phyloP scores from a whole-genome alignment of 2,113 vertebrate species.

The Ameiurus melas region DNA sequence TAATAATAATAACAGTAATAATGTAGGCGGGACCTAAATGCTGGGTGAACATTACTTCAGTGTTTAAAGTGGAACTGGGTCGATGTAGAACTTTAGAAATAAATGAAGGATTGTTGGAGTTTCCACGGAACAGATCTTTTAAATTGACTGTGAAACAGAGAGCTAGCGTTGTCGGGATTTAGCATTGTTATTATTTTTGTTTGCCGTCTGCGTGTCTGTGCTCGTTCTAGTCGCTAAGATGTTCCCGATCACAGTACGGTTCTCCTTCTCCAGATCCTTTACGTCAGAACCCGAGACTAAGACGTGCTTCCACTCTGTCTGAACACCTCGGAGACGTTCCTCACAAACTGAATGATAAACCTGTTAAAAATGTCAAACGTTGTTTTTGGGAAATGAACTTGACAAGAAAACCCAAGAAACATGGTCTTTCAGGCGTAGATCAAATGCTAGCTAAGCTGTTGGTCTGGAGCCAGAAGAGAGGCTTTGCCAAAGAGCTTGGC shows the following conservation, averaged over 20 bases:
- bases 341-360: not conserved
- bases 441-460: constrained; percentile 14
- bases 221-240: not conserved
- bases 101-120: too few species aligned
- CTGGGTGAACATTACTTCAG: too few species aligned
- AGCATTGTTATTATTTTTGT: too few species aligned
- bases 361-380: not conserved
- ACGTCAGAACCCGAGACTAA: too few species aligned
- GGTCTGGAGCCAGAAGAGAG: constrained; percentile 1
- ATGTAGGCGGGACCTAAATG: not conserved
- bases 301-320: too few species aligned
- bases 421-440: constrained; percentile 1
- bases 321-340: not conserved
- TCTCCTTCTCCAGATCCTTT: not conserved
- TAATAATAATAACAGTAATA: not conserved
- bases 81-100: too few species aligned
- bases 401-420: not conserved
- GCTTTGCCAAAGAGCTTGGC: constrained; percentile 22
- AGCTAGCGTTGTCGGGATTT: too few species aligned
- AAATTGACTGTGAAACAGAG: too few species aligned
- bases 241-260: not conserved
- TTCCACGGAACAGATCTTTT: too few species aligned
- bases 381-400: constrained; percentile 1
- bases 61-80: too few species aligned
- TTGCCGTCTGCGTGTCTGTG: too few species aligned